These are phyloP conservation scores for Scylla paramamosain DNA, from an alignment of 1,140 invertebrate genomes.

Conservation along the genomic window DNA sequence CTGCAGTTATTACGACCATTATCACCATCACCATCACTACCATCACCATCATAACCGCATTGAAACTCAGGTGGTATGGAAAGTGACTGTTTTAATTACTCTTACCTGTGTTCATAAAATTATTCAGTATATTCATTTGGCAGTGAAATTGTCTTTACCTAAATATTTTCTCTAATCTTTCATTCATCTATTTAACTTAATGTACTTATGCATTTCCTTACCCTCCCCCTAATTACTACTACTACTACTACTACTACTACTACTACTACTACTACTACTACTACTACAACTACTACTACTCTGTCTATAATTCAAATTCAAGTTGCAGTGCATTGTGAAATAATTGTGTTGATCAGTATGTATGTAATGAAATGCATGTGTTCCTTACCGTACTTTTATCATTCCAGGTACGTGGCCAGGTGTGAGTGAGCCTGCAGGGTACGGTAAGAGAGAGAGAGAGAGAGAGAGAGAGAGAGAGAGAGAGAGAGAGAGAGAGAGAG, in stretches of 20 bases:
- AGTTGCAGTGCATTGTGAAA: too few relatives aligned
- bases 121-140: too few relatives aligned
- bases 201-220: background rate
- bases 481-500: conserved; percentile 10
- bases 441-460: background rate
- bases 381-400: background rate
- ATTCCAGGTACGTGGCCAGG: background rate
- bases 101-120: background rate
- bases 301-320: too few relatives aligned
- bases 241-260: background rate
- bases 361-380: background rate
- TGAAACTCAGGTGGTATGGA: background rate
- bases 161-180: too few relatives aligned
- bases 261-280: too few relatives aligned
- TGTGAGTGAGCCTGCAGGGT: background rate
- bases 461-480: conserved; percentile 20
- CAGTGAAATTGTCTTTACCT: too few relatives aligned
- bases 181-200: too few relatives aligned
- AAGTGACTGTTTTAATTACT: background rate
- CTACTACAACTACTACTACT: too few relatives aligned
- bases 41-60: too few relatives aligned
- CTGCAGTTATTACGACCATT: too few relatives aligned
- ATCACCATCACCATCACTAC: too few relatives aligned
- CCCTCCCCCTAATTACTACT: background rate
- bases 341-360: background rate